Conservation (phyloP, 2,797 vertebrate species). For the Myotis daubentonii region DNA sequence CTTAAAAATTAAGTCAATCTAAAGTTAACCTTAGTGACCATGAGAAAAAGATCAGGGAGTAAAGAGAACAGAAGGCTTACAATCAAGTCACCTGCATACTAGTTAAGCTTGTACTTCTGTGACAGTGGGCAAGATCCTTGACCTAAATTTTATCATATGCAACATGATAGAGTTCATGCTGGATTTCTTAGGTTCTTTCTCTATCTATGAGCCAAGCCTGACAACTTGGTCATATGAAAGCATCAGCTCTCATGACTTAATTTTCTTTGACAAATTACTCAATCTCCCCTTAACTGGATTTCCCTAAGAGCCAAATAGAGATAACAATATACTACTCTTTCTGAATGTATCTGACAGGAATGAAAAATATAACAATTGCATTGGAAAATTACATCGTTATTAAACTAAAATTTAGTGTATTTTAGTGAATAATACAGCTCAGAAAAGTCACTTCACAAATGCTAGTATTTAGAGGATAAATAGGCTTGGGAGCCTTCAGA, state of each 20-base stretch:
- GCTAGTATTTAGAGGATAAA: neutral
- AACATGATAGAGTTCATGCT: neutral
- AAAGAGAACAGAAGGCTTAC: neutral
- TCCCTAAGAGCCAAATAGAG: conserved; percentile 31
- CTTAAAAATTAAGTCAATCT: neutral
- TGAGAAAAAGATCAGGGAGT: neutral
- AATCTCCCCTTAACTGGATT: conserved; percentile 43
- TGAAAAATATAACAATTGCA: neutral
- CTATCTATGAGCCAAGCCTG: neutral
- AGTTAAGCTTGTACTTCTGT: neutral
- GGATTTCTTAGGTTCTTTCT: neutral
- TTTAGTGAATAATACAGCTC: neutral
- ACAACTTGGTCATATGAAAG: neutral
- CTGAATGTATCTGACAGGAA: conserved; percentile 46
- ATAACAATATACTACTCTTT: conserved; percentile 50
- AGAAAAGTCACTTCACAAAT: conserved; percentile 39
- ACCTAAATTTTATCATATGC: neutral
- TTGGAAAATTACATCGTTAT: conserved; percentile 13
- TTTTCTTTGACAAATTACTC: conserved; percentile 58
- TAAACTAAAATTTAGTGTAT: conserved; percentile 17
- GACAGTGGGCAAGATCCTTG: neutral
- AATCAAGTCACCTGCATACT: neutral
- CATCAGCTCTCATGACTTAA: neutral
- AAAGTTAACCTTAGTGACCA: neutral
- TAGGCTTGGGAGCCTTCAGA: neutral